Evolutionary conservation across 2,888 invertebrate genomes (phyloP), one percentile per base, ranked within the genome.

Genomic region (Tineola bisselliella): DNA sequence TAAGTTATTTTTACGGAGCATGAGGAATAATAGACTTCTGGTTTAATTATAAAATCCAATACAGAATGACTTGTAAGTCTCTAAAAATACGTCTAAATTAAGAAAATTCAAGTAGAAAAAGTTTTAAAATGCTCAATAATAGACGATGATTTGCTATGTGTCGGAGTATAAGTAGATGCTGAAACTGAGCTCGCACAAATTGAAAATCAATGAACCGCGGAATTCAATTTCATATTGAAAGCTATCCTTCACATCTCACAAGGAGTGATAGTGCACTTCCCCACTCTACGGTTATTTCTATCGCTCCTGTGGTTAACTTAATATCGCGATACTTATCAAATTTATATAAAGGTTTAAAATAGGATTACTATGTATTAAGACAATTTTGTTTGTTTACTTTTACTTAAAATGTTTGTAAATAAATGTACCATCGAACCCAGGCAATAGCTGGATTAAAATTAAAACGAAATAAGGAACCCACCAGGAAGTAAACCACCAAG

Each of bases 181-280:
- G 79, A 74, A 77, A 81, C 76, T 77, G 76, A 74, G 78, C 76
- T 76, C 77, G 77, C 75, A 83, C 84, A 86, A 84, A 89, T 88
- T 88, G 88, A 88, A 87, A 87, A 84, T 88, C 89, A 89, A 89
- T 89, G 88, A 88, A 89, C 88, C 89, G 87, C 88, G 87, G 89
- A 89, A 89, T 89, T 89, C 89, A 89, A 89, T 89, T 89, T 89
- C 87, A 89, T 88, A 89, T 89, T 88, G 88, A 89, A 88, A 88
- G 84, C 82, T 82, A 83, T 86, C 81, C 81, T 82, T 84, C 83
- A 81, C 81, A 76, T 74, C 72, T 73, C 72, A 75, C 71, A 68
- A 71, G 70, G 69, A 44, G 43, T 59, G 59, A 59, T 25, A 48
- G 60, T 44, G 60, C 60, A 60, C 38, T 60, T 48, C 60, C 19